phyloP scores from a whole-genome alignment of 2,888 invertebrate species.

The Frankliniella fusca region DNA sequence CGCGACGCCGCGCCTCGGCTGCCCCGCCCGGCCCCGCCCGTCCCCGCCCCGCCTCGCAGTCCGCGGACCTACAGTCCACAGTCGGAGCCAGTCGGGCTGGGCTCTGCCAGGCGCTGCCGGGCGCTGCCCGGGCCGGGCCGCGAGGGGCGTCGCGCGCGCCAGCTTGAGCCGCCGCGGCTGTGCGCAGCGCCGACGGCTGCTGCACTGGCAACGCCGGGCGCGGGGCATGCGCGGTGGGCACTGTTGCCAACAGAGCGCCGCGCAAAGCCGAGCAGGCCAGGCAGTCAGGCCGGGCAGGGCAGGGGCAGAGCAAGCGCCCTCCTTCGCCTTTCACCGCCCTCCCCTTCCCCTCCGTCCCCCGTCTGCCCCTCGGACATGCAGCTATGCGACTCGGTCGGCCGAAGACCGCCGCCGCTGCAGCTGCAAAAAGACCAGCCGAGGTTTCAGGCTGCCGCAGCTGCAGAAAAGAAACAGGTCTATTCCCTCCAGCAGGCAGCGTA shows the following conservation, averaged over 20 bases:
- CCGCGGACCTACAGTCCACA: too few species aligned
- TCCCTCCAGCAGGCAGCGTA: too few species aligned
- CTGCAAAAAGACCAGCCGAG: too few species aligned
- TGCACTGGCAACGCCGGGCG: constrained; percentile 6
- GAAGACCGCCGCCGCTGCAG: too few species aligned
- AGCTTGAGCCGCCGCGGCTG: neutral
- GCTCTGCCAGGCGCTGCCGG: neutral
- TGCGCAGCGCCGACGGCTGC: neutral
- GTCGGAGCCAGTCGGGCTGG: too few species aligned
- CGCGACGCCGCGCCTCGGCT: neutral
- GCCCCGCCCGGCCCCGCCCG: too few species aligned
- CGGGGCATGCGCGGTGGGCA: neutral
- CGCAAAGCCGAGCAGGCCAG: neutral
- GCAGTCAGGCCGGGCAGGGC: too few species aligned
- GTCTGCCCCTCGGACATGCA: constrained; percentile 12
- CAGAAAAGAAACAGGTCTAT: too few species aligned
- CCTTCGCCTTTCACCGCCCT: neutral
- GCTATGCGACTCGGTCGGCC: neutral
- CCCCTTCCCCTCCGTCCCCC: neutral
- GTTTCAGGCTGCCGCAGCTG: too few species aligned
- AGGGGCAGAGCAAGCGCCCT: too few species aligned
- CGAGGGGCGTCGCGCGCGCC: neutral
- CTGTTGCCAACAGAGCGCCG: constrained; percentile 18
- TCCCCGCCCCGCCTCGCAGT: too few species aligned
- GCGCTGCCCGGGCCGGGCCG: neutral